Evolutionary conservation across 2,888 invertebrate genomes (phyloP).

Genomic region (Leucania comma): DNA sequence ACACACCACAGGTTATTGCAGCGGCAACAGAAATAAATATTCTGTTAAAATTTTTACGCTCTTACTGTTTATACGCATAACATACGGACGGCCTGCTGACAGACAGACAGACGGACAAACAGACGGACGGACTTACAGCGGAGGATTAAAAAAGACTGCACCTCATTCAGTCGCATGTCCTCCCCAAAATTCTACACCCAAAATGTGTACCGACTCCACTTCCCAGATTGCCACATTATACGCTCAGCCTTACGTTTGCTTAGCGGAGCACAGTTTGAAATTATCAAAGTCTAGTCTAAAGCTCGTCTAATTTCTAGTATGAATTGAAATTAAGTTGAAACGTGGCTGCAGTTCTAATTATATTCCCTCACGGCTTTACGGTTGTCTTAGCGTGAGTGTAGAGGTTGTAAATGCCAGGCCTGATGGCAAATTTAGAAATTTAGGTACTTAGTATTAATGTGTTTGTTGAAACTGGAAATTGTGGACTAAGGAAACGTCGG

Average conservation of each 20-base stretch:
- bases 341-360: conserved; percentile 45
- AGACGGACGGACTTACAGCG: too few species aligned
- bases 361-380: conserved; percentile 6
- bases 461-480: not conserved
- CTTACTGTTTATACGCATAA: too few species aligned
- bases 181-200: conserved; percentile 19
- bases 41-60: not conserved
- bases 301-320: conserved; percentile 45
- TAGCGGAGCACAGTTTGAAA: conserved; percentile 43
- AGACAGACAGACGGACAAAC: too few species aligned
- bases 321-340: conserved; percentile 51
- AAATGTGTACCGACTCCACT: conserved; percentile 41
- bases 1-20: too few species aligned
- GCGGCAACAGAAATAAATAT: too few species aligned
- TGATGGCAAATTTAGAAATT: not conserved
- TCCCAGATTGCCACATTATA: conserved; percentile 66
- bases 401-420: not conserved
- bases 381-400: not conserved
- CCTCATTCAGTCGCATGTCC: not conserved
- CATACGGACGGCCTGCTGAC: too few species aligned
- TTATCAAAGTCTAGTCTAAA: conserved; percentile 47
- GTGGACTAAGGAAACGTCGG: not conserved
- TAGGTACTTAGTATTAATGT: not conserved
- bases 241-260: conserved; percentile 45
- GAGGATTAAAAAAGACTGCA: conserved; percentile 6